Base-by-base conservation (phyloP, 37 sponge, comb jelly and placozoan species). In the Dysidea cf. avara region DNA sequence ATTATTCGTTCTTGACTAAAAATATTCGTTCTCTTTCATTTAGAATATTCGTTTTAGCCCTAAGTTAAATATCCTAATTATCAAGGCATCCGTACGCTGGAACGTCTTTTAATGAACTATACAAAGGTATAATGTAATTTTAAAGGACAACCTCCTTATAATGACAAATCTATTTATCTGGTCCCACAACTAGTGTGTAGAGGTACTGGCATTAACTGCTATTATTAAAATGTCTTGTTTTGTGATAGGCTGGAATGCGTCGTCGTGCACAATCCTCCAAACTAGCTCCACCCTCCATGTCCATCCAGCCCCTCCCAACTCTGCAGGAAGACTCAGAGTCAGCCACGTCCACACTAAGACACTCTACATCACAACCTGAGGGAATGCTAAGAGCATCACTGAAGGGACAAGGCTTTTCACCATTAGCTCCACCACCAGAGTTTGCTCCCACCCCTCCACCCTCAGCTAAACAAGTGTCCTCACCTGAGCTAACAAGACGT, bases 291-390 rank as follows among this genome's bases (percentile, higher is more conserved):
- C 51, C 56, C 35, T 32, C 20, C 32, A 28, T 65, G 52, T 48
- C 38, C 17, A 21, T 58, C 55, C 68, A 67, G 56, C 70, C 84
- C 29, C 84, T 77, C 30, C 72, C 66, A 4, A 33, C 73, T 34
- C 56, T 11, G 7, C 49, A 57, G 59, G 40, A 22, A 21, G 39
- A 56, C 17, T 46, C 39, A 4, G 47, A 59, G 18, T 28, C 38
- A 11, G 25, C 47, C 30, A 1, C 34, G 16, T n/a, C 48, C 3
- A 9, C 32, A 20, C 50, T 34, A 2, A 26, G 53, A 51, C 53
- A 48, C 46, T 24, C 7, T 39, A 17, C 25, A 20, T 46, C 2
- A 24, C 30, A 64, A 64, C 40, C n/a, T 33, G 3, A n/a, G n/a
- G n/a, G n/a, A n/a, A n/a, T n/a, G n/a, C n/a, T n/a, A n/a, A n/a